These are phyloP conservation scores for Portevinia maculata DNA, from an alignment of 2,888 invertebrate genomes.

Conservation along the genomic window DNA sequence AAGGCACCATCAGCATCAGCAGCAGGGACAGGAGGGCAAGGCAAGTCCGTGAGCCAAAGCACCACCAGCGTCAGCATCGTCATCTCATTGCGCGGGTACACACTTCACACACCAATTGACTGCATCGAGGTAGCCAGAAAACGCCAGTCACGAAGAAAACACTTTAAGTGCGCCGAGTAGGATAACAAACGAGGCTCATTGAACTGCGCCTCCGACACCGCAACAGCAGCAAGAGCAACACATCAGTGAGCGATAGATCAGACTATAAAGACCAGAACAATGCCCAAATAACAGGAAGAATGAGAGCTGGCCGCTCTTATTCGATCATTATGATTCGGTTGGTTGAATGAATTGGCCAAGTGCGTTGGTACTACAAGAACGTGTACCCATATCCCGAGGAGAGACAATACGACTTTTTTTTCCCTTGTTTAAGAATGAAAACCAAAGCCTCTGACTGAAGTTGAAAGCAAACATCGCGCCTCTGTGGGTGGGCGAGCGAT, in stretches of 20 bases:
- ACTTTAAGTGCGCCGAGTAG: slow-evolving; percentile 70
- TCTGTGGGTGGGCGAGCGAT: slow-evolving; percentile 72
- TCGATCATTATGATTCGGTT: slow-evolving; percentile 69
- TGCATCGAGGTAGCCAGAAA: slow-evolving; percentile 51
- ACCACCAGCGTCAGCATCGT: slow-evolving; percentile 3
- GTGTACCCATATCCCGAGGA: slow-evolving; percentile 1
- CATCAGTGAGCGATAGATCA: slow-evolving; percentile 62
- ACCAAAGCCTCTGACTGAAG: slow-evolving; percentile 71
- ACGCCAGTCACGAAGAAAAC: slow-evolving; percentile 73
- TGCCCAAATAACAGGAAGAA: slow-evolving; percentile 71
- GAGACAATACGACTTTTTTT: slow-evolving; percentile 26
- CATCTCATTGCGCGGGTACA: slow-evolving; percentile 42
- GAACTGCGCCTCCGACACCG: slow-evolving; percentile 58
- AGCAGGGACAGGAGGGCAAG: neutral
- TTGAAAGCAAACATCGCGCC: slow-evolving; percentile 74
- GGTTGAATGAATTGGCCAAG: slow-evolving; percentile 62
- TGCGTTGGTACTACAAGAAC: slow-evolving; percentile 48
- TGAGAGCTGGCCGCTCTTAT: slow-evolving; percentile 67
- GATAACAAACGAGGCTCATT: slow-evolving; percentile 73
- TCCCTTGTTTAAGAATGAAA: slow-evolving; percentile 65
- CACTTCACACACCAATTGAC: slow-evolving; percentile 72
- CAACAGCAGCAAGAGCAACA: slow-evolving; percentile 31
- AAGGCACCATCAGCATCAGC: slow-evolving; percentile 23
- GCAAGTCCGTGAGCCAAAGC: neutral
- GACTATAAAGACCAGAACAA: slow-evolving; percentile 53